Percentiles rank a stretch among this genome's conserved stretches.
These are phyloP conservation scores for Scrobipalpa costella DNA, from an alignment of 2,888 invertebrate species.

Conservation along the genomic window DNA sequence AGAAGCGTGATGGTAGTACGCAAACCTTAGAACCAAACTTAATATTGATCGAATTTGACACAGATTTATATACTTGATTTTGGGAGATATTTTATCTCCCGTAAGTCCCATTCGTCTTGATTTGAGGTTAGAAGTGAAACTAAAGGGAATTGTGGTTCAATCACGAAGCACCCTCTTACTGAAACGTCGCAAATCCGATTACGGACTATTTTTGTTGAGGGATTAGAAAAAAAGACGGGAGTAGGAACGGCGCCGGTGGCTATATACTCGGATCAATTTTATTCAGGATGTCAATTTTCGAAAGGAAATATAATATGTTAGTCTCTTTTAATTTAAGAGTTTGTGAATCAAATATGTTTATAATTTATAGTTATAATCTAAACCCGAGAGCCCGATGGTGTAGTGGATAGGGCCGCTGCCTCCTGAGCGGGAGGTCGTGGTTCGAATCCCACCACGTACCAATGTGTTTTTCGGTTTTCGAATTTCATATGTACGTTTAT, in stretches of 20 bases:
- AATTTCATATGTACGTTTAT: too few relatives aligned
- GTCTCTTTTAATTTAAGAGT: too few relatives aligned
- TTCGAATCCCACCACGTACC: too few relatives aligned
- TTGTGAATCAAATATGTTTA: too few relatives aligned
- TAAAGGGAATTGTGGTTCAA: constrained; percentile 32
- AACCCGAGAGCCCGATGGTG: too few relatives aligned
- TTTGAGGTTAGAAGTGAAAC: constrained; percentile 27
- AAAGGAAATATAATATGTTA: background rate
- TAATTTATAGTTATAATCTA: too few relatives aligned
- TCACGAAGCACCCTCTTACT: constrained; percentile 26
- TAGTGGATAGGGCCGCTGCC: too few relatives aligned
- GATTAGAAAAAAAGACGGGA: constrained; percentile 27
- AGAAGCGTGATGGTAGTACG: too few relatives aligned
- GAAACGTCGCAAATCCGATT: constrained; percentile 30
- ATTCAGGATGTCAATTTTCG: background rate
- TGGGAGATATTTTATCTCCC: background rate
- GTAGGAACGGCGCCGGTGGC: background rate
- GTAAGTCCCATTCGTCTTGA: constrained; percentile 11
- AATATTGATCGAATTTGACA: background rate
- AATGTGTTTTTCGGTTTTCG: too few relatives aligned
- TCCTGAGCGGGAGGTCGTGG: too few relatives aligned
- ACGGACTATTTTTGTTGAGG: constrained; percentile 27
- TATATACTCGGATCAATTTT: background rate
- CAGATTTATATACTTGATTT: background rate
- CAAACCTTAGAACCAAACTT: too few relatives aligned